A percentile compares a stretch with the other conserved stretches of the same genome.
These are phyloP conservation scores for Zaprionus ghesquierei DNA, from an alignment of 1,140 invertebrate genomes.

Conservation along the genomic window DNA sequence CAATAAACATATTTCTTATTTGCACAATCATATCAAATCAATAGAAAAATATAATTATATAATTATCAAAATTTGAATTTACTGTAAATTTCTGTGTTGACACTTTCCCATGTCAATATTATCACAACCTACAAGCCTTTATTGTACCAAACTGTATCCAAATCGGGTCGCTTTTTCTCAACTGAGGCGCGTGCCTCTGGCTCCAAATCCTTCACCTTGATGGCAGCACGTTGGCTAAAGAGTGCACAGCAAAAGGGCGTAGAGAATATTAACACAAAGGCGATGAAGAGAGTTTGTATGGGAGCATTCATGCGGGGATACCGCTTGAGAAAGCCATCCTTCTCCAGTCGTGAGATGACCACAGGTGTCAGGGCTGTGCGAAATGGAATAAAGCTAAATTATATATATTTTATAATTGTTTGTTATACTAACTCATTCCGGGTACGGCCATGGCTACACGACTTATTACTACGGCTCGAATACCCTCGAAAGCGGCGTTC, in stretches of 20 bases:
- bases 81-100: not conserved
- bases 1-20: too few relatives aligned
- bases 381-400: not conserved
- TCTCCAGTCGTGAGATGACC: conserved; percentile 87
- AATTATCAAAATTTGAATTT: too few relatives aligned
- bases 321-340: conserved; percentile 83
- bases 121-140: conserved; percentile 85
- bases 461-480: conserved; percentile 92
- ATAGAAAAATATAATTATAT: too few relatives aligned
- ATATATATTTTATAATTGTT: not conserved
- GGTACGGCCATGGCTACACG: conserved; percentile 94
- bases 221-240: conserved; percentile 88
- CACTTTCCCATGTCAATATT: not conserved
- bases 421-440: conserved; percentile 89
- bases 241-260: conserved; percentile 92
- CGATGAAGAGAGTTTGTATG: conserved; percentile 87
- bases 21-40: too few relatives aligned
- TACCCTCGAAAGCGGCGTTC: conserved; percentile 89
- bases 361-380: conserved; percentile 87
- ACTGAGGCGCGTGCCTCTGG: conserved; percentile 84
- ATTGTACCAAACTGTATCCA: conserved; percentile 85
- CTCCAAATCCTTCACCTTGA: conserved; percentile 85
- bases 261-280: conserved; percentile 89
- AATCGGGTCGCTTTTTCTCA: conserved; percentile 79
- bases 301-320: conserved; percentile 85